These are phyloP conservation scores for Pycnomerus fuliginosus DNA, from an alignment of 2,888 invertebrate genomes.

Conservation along the genomic window DNA sequence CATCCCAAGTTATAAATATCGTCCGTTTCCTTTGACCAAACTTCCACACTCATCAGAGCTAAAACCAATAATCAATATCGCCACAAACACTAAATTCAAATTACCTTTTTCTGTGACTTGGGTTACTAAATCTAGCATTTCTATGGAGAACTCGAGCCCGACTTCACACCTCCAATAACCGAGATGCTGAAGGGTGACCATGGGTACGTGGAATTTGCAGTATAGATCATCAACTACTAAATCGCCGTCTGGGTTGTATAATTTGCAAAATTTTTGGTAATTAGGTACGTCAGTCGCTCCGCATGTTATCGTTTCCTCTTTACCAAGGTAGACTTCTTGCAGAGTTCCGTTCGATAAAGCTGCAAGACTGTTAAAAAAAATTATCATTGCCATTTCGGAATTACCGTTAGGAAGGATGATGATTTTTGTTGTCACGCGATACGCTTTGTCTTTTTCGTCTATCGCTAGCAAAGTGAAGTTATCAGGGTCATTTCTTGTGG, in stretches of 20 bases:
- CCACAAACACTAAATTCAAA: not conserved
- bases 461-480: constrained; percentile 1
- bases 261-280: constrained; percentile 18
- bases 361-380: too few relatives aligned
- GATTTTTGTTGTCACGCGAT: not conserved
- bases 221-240: constrained; percentile 12
- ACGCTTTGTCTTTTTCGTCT: constrained; percentile 2
- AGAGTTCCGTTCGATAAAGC: not conserved
- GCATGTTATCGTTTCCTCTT: not conserved
- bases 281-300: constrained; percentile 1
- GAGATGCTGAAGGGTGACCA: constrained; percentile 9
- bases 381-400: too few relatives aligned
- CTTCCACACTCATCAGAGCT: not conserved
- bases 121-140: constrained; percentile 17
- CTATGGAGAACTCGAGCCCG: constrained; percentile 14
- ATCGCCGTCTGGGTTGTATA: constrained; percentile 23
- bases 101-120: constrained; percentile 18
- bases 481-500: not conserved
- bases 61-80: not conserved
- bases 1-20: constrained; percentile 16
- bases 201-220: constrained; percentile 5
- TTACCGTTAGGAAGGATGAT: not conserved
- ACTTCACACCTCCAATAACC: constrained; percentile 26
- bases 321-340: not conserved
- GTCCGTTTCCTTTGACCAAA: not conserved